Conservation (phyloP, 2,888 invertebrate species). For the Caenorhabditis zanzibari region DNA sequence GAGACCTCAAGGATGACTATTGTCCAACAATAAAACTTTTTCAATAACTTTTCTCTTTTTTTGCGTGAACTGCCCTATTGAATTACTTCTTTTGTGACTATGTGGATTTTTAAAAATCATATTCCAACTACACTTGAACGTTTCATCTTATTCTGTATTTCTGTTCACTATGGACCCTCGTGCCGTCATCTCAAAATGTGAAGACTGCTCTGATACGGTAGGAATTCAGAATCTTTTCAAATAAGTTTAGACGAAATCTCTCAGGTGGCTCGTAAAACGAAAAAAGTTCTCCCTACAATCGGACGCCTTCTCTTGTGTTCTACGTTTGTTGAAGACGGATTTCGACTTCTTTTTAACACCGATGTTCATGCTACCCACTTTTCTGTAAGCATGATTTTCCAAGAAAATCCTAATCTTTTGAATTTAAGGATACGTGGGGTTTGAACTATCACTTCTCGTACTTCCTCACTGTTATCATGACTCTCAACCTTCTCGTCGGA, state of each 20-base stretch:
- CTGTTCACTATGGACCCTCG: constrained; percentile 31
- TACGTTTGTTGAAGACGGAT: constrained; percentile 98
- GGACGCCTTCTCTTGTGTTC: constrained; percentile 97
- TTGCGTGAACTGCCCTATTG: constrained; percentile 4
- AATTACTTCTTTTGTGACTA: not conserved
- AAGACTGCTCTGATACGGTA: constrained; percentile 81
- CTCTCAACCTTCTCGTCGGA: constrained; percentile 90
- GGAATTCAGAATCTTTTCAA: constrained; percentile 39
- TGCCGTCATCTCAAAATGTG: constrained; percentile 71
- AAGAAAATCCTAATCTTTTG: not conserved
- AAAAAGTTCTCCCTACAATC: constrained; percentile 91
- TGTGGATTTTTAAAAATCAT: not conserved
- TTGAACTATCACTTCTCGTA: constrained; percentile 22
- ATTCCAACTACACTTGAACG: not conserved
- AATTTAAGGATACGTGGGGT: constrained; percentile 31
- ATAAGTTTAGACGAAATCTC: constrained; percentile 11
- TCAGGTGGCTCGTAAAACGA: constrained; percentile 82
- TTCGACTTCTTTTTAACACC: constrained; percentile 97
- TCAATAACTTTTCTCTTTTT: not conserved
- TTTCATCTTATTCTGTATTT: not conserved
- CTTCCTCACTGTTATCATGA: constrained; percentile 17
- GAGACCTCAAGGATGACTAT: constrained; percentile 39
- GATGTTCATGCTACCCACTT: constrained; percentile 78
- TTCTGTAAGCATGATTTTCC: not conserved
- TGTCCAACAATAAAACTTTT: not conserved